phyloP scores from a whole-genome alignment of 30 jellyfish, hydroid and myxozoan genomes.

The Rhopilema esculentum region DNA sequence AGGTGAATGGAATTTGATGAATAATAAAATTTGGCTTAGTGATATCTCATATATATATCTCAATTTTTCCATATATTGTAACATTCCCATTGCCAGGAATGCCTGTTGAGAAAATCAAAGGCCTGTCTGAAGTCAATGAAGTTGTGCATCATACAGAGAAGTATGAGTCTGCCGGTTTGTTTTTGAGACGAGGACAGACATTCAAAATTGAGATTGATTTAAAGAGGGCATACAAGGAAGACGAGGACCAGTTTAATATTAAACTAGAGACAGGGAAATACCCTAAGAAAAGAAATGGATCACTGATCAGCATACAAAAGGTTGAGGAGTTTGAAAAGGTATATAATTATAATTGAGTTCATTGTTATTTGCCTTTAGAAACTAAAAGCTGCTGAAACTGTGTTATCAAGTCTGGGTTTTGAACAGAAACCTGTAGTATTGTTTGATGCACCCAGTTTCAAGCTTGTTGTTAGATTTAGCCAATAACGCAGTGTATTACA shows the following conservation, averaged over 20 bases:
- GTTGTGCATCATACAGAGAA: conserved; percentile 61
- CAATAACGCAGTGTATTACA: no score
- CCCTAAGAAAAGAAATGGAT: conserved; percentile 73
- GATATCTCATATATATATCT: no score
- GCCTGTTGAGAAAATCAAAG: conserved; percentile 50
- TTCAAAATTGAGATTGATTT: conserved; percentile 52
- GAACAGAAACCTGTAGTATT: no score
- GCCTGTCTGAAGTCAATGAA: conserved; percentile 50
- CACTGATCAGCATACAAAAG: conserved; percentile 31
- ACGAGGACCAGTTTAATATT: conserved; percentile 46
- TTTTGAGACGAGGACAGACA: conserved; percentile 78
- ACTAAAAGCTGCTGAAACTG: no score
- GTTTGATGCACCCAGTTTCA: no score
- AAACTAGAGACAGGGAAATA: conserved; percentile 66
- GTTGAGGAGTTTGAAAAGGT: conserved; percentile 66
- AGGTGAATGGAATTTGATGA: no score
- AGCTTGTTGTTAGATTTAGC: no score
- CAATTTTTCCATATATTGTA: no score
- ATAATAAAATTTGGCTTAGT: no score
- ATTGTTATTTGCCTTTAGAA: no score
- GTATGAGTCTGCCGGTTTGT: conserved; percentile 63
- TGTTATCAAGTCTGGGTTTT: no score
- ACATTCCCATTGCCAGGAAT: conserved; percentile 44
- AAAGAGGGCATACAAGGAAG: conserved; percentile 33
- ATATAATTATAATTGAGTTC: no score